Evolutionary conservation across 1,140 invertebrate species (phyloP).

Genomic region (Hylaeus anthracinus): DNA sequence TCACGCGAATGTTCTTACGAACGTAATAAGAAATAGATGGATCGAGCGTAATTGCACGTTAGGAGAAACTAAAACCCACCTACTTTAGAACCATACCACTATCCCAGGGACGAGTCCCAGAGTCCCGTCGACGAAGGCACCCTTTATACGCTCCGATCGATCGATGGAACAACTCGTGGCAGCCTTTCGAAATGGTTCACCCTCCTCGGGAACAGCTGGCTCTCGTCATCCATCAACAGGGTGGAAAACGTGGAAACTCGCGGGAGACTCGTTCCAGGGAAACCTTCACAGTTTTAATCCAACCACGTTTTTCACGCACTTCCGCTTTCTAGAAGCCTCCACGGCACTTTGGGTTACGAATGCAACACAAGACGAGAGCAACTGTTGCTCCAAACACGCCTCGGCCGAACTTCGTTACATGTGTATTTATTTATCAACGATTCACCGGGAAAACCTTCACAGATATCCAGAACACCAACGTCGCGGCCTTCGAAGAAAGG

Average conservation of each 20-base stretch:
- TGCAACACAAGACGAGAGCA: not conserved
- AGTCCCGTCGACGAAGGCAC: slow-evolving; percentile 7
- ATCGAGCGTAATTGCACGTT: no score
- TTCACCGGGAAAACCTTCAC: no score
- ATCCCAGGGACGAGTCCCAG: not conserved
- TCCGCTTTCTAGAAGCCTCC: not conserved
- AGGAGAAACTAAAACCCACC: slow-evolving; percentile 8
- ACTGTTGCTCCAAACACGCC: not conserved
- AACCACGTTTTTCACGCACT: no score
- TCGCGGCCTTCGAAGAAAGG: not conserved
- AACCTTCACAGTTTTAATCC: no score
- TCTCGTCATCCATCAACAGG: slow-evolving; percentile 60
- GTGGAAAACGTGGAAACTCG: slow-evolving; percentile 52
- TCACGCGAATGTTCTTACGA: no score
- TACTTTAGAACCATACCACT: slow-evolving; percentile 50
- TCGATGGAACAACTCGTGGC: slow-evolving; percentile 54
- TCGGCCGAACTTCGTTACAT: no score
- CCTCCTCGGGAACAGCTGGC: slow-evolving; percentile 62
- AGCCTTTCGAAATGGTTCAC: slow-evolving; percentile 61
- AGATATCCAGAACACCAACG: no score
- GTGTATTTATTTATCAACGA: no score
- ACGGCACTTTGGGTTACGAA: not conserved
- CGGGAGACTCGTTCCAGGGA: not conserved
- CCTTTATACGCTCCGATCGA: slow-evolving; percentile 57
- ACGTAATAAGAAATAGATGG: no score